Conservation (phyloP, 2,113 vertebrate species). For the Muscicapa adusta region DNA sequence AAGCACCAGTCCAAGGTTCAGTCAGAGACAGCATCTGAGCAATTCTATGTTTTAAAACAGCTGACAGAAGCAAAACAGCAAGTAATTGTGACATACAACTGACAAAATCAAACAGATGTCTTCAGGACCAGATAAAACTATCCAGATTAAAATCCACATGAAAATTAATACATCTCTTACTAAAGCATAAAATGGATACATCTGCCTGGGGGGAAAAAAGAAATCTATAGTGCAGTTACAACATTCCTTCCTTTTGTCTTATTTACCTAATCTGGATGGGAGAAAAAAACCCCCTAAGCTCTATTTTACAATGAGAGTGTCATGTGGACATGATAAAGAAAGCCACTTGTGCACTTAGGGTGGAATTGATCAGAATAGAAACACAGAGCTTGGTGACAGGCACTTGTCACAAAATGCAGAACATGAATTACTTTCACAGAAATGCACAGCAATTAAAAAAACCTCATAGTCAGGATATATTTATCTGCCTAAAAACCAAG, state of each 20-base stretch:
- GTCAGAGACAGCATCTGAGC: not conserved
- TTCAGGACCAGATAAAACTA: not conserved
- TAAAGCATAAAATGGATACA: not conserved
- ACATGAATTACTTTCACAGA: not conserved
- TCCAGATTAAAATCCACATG: not conserved
- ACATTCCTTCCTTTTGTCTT: not conserved
- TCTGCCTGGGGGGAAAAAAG: not conserved
- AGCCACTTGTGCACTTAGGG: not conserved
- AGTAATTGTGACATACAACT: not conserved
- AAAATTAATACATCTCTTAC: not conserved
- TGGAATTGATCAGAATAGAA: not conserved
- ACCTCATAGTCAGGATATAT: not conserved
- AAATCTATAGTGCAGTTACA: not conserved
- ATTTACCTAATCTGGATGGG: not conserved
- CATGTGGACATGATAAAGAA: not conserved
- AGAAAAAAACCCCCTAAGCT: fast-evolving
- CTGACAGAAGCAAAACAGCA: not conserved
- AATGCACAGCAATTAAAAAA: not conserved
- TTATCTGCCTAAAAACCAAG: not conserved
- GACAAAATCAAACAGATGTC: not conserved
- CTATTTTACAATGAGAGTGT: not conserved
- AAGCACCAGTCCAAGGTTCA: not conserved
- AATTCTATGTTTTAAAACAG: not conserved
- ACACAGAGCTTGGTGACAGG: not conserved
- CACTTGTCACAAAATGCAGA: not conserved